Evolutionary conservation across 2,888 invertebrate genomes (phyloP), one percentile per base, ranked within the genome.

Genomic region (Ophonus ardosiacus): DNA sequence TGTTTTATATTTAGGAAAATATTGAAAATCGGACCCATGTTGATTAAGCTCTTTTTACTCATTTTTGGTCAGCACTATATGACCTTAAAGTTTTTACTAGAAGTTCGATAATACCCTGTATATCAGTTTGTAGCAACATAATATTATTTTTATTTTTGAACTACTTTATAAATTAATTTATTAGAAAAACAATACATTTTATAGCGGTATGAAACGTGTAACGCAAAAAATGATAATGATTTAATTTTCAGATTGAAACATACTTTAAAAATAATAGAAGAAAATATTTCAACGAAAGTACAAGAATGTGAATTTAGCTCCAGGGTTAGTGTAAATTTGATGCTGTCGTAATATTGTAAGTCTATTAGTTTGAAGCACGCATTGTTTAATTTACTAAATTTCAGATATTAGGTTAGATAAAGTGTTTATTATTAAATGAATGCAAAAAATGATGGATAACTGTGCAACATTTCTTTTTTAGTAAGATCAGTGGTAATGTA

Each of bases 331-430:
- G 31, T 5, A 31, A 31, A 31, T 31, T 31, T 31, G 4, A 31
- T 5, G 31, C 31, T 31, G 1, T 31, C 31, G 31, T 31, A 31
- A 31, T 31, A 31, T 31, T 31, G 6, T 31, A 24, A 24, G 1
- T 31, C 31, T 10, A 51, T 13, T 51, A 51, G 7, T 51, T 51
- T 51, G 43, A 59, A 2, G 6, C 31, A 6, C 17, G 17, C n/a
- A 68, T 68, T 68, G 68, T 68, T 68, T 38, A 68, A 68, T 68
- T 31, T 24, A 10, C 10, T 21, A 63, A 63, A 15, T n/a, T 15
- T 56, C 13, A 31, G 5, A 31, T 59, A 18, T 63, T 18, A 68
- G 3, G 10, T 68, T 68, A 68, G 68, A 68, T 68, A 68, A 68
- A 68, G 38, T 38, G 17, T 15, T 40, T 65, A 15, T n/a, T 13